Evolutionary conservation across 2,113 vertebrate genomes (phyloP).

Genomic region (Actenoides lindsayi): DNA sequence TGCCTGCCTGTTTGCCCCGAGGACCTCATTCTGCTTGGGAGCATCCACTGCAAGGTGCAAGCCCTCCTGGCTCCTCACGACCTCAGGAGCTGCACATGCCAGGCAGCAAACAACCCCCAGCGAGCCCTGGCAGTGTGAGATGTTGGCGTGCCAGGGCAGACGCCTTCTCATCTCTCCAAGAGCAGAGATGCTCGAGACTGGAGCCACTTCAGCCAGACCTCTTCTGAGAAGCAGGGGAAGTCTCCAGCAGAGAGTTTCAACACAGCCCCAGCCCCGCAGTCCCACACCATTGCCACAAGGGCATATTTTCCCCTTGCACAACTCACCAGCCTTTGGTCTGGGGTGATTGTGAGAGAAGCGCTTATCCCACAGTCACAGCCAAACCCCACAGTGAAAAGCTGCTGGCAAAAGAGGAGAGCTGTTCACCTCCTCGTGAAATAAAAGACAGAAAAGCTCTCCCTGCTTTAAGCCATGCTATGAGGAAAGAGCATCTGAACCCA

Average conservation of each 20-base stretch:
- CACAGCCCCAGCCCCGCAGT: background rate
- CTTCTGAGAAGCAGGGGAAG: background rate
- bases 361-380: background rate
- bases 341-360: background rate
- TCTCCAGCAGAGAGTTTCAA: background rate
- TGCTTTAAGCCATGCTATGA: background rate
- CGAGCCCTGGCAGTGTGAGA: rapidly evolving
- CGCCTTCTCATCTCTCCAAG: background rate
- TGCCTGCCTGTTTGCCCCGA: background rate
- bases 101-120: background rate
- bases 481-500: background rate
- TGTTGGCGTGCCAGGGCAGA: background rate
- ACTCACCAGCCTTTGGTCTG: background rate
- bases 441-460: background rate
- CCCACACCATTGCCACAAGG: background rate
- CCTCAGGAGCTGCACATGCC: background rate
- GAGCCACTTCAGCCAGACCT: background rate
- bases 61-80: rapidly evolving
- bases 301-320: rapidly evolving
- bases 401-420: background rate
- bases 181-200: background rate
- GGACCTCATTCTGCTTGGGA: background rate
- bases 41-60: background rate
- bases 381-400: background rate
- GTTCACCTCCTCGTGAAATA: background rate